phyloP scores from a whole-genome alignment of 2,888 invertebrate species.

The Spisula subtruncata region DNA sequence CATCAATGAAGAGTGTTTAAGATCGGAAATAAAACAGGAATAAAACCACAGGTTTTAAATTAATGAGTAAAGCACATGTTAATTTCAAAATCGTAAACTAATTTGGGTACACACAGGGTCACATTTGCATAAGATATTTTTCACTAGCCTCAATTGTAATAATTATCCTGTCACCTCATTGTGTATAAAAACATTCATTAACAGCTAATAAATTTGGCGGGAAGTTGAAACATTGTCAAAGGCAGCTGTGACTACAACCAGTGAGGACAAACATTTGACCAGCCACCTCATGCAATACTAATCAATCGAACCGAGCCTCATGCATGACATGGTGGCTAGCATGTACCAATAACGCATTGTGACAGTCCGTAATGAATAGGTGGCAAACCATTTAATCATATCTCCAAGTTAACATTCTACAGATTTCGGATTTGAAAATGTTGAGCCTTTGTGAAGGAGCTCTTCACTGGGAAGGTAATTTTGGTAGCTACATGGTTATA shows the following conservation, averaged over 20 bases:
- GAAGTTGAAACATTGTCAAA: slow-evolving; percentile 1
- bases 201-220: slow-evolving; percentile 29
- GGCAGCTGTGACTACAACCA: slow-evolving; percentile 21
- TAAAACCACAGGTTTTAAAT: slow-evolving; percentile 40
- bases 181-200: slow-evolving; percentile 44
- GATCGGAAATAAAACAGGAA: background rate
- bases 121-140: slow-evolving; percentile 73
- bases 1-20: slow-evolving; percentile 16
- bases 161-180: slow-evolving; percentile 61
- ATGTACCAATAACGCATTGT: background rate
- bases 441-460: background rate
- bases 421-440: background rate
- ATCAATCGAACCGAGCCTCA: background rate
- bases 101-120: slow-evolving; percentile 43
- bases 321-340: background rate
- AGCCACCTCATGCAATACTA: background rate
- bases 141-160: slow-evolving; percentile 55
- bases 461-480: slow-evolving; percentile 16
- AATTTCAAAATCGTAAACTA: slow-evolving; percentile 34
- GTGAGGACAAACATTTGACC: slow-evolving; percentile 11
- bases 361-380: slow-evolving; percentile 8
- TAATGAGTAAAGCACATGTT: slow-evolving; percentile 49
- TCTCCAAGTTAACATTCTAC: background rate
- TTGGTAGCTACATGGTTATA: background rate
- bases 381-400: background rate